A percentile compares a stretch with the other conserved stretches of the same genome.
phyloP scores from a whole-genome alignment of 1,140 invertebrate species.

The Diabrotica virgifera region DNA sequence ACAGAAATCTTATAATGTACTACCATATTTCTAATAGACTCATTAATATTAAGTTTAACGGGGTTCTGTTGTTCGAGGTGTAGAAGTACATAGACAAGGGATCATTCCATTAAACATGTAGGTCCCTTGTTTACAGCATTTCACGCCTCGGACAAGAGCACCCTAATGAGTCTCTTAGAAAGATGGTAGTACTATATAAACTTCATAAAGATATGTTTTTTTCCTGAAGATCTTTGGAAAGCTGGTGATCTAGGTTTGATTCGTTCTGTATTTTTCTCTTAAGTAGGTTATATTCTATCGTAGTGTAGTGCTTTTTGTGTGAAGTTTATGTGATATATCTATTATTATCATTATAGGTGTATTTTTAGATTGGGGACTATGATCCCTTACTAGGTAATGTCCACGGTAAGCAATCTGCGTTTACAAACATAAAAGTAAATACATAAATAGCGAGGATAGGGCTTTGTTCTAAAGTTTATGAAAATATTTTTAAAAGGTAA shows the following conservation, averaged over 20 bases:
- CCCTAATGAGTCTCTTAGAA: too few relatives aligned
- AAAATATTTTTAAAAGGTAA: too few relatives aligned
- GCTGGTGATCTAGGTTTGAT: conserved; percentile 8
- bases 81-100: too few relatives aligned
- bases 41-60: too few relatives aligned
- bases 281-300: conserved; percentile 41
- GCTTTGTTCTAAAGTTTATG: too few relatives aligned
- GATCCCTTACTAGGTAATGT: conserved; percentile 17
- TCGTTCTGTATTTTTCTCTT: conserved; percentile 35
- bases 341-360: conserved; percentile 44
- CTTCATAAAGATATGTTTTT: not conserved
- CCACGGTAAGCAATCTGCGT: conserved; percentile 10
- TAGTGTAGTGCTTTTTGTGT: conserved; percentile 51
- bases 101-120: too few relatives aligned
- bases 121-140: too few relatives aligned
- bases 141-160: too few relatives aligned
- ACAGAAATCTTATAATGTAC: not conserved
- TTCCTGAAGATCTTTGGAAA: not conserved
- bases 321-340: conserved; percentile 52
- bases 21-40: too few relatives aligned
- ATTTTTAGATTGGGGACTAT: conserved; percentile 19
- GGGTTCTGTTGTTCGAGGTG: too few relatives aligned
- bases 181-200: not conserved
- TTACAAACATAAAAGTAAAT: not conserved
- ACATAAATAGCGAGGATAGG: too few relatives aligned